Base-by-base conservation (phyloP, 1,140 invertebrate genomes). In the Lepidostoma basale region DNA sequence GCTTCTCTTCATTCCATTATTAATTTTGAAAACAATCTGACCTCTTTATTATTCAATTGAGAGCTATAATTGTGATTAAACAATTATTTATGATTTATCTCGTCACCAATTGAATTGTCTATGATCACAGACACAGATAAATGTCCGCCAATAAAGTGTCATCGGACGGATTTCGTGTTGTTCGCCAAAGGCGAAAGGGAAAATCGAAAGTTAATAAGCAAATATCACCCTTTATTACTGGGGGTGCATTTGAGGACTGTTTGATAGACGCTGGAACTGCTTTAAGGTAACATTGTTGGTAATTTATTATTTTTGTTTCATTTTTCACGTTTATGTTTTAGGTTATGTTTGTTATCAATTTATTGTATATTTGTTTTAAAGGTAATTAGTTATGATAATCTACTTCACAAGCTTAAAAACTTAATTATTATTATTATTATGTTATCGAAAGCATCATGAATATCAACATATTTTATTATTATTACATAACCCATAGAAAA, bases 111-210 rank as follows among this genome's bases (percentile, higher is more conserved):
- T n/a, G n/a, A n/a, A n/a, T n/a, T n/a, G n/a, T n/a, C n/a, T n/a
- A n/a, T n/a, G n/a, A n/a, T n/a, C n/a, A n/a, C n/a, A n/a, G n/a
- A n/a, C n/a, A n/a, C n/a, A 36, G 10, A 2, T n/a, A 3, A 23
- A 63, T 63, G 62, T 63, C 62, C 22, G 45, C 62, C 18, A 52
- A 45, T 16, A 30, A 22, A 47, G 20, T 18, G 16, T 30, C 28
- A 6, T 28, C 62, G 10, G 62, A 63, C 44, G 62, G 62, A 25
- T 63, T 62, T 63, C 62, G 44, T 49, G 44, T 62, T 44, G 62
- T 63, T 12, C 62, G 62, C 25, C 67, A 62, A 25, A 68, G 62
- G 52, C 59, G 60, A n/a, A 62, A 45, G 26, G 45, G 59, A 68
- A 68, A 63, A 39, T 25, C 39, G 14, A 68, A 63, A 54, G 52